Evolutionary conservation across 1,140 invertebrate species (phyloP), one percentile per base, ranked within the genome.

Genomic region (Drosophila lini): DNA sequence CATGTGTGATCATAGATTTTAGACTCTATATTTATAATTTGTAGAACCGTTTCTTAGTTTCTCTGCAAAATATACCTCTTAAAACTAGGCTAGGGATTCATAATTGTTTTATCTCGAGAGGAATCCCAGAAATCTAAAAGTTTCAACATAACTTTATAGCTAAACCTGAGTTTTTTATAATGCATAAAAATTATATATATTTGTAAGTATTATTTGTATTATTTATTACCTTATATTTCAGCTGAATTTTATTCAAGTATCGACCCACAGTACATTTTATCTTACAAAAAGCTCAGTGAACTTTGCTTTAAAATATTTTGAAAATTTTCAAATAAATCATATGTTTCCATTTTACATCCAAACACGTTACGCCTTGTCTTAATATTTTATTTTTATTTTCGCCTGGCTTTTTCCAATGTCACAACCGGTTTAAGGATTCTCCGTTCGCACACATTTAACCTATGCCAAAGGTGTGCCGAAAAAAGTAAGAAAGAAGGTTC

Each of bases 371-470:
- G 48, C 19, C 32, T 36, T 36, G 32, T 36, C 50, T 36, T 36
- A 22, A 53, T 34, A 36, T 53, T 13, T 53, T 47, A 25, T 53
- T 22, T 36, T 19, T 10, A 9, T 11, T 19, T 2, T 6, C 9
- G 15, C 32, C 19, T 36, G 15, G 16, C 48, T 36, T 53, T 34
- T 53, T 53, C 50, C 16, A 15, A 19, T 38, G 32, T 22, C 19
- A 10, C 13, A 53, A 53, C 52, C 52, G 52, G 52, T 53, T 53
- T 53, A 53, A 53, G 52, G 52, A 53, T 53, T 53, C 52, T 53
- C 52, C 8, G 13, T 38, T 53, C 34, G 34, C 52, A 53, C 52
- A 53, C 52, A 53, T 38, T 53, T 53, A 53, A 38, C 52, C 52
- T 38, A 22, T 25, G 52, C 32, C 52, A 53, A 22, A 53, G 52